These are phyloP conservation scores for Calyptomena viridis DNA, from an alignment of 2,113 vertebrate genomes.

Conservation along the genomic window DNA sequence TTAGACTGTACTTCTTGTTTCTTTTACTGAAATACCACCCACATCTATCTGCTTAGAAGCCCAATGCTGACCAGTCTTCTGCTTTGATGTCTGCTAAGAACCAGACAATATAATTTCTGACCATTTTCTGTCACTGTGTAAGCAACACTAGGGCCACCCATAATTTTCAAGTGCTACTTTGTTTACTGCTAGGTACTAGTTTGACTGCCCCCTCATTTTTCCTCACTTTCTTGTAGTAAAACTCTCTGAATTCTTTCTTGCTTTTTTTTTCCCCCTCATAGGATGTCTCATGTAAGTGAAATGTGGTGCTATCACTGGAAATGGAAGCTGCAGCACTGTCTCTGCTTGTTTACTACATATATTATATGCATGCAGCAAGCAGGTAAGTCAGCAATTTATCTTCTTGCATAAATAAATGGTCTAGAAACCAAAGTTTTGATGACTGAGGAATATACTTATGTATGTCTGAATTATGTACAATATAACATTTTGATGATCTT, in stretches of 20 bases:
- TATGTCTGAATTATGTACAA: neutral
- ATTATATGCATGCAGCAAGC: conserved; percentile 62
- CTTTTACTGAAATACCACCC: neutral
- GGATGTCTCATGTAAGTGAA: conserved; percentile 77
- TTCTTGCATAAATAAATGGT: neutral
- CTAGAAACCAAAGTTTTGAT: neutral
- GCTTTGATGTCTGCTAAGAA: neutral
- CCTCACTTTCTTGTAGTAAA: neutral
- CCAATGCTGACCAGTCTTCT: neutral
- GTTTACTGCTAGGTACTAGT: neutral
- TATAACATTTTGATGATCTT: neutral
- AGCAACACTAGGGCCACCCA: neutral
- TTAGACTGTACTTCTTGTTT: neutral
- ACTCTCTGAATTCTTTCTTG: neutral
- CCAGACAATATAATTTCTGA: neutral
- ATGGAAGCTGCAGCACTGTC: conserved; percentile 76
- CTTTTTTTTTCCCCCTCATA: conserved; percentile 18
- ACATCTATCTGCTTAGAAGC: neutral
- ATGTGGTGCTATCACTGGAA: conserved; percentile 79
- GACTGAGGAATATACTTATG: neutral
- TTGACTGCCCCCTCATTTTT: neutral
- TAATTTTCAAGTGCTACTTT: neutral
- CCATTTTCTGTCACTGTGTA: neutral
- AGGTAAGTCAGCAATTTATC: conserved; percentile 74
- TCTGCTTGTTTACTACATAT: conserved; percentile 68